Conservation (phyloP, 1,140 invertebrate species). For the Artemia franciscana region DNA sequence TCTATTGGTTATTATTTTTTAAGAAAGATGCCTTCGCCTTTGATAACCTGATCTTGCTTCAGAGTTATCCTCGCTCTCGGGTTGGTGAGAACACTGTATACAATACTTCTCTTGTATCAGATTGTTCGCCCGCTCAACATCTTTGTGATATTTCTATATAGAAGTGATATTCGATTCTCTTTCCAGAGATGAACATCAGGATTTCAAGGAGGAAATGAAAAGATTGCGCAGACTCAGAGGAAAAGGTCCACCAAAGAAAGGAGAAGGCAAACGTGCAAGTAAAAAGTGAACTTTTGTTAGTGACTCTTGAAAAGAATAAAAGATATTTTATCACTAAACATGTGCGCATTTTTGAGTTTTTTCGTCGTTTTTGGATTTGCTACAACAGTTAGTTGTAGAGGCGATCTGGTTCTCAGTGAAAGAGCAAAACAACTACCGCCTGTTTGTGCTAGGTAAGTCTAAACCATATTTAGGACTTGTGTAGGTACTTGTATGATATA, state of each 20-base stretch:
- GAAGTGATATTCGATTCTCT: background rate
- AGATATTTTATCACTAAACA: background rate
- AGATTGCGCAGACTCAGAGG: conserved; percentile 9
- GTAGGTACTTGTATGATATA: too few species aligned
- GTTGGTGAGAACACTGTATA: too few species aligned
- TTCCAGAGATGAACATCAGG: conserved; percentile 9
- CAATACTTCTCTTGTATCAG: too few species aligned
- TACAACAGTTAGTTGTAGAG: background rate
- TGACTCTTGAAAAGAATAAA: background rate
- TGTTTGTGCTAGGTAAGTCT: background rate
- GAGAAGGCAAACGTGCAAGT: conserved; percentile 9
- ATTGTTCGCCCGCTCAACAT: background rate
- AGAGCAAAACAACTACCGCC: background rate
- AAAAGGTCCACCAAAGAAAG: conserved; percentile 10
- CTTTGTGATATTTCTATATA: background rate
- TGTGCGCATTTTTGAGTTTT: background rate
- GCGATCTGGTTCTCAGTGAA: background rate
- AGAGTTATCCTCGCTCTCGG: background rate
- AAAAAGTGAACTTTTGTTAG: conserved; percentile 4
- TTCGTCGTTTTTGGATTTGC: background rate
- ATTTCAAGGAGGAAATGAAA: conserved; percentile 10
- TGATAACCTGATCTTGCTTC: too few species aligned
- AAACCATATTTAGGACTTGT: too few species aligned
- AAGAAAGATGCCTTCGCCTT: too few species aligned
- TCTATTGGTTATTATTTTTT: too few species aligned